phyloP scores from a whole-genome alignment of 2,888 invertebrate species.

The Apotomis capreana region DNA sequence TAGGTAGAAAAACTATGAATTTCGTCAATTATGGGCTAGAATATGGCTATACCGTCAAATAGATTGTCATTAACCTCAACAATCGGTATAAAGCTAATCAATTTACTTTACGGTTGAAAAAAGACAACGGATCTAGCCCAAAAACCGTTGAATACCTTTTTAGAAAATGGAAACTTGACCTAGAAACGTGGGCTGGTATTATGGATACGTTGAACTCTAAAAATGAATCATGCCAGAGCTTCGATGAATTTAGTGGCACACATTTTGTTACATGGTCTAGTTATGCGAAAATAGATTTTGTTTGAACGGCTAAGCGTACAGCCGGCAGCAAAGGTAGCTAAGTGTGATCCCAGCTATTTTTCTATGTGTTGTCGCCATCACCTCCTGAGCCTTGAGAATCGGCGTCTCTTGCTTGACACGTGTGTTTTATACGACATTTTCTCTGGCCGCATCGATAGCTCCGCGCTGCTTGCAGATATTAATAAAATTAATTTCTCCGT shows the following conservation, averaged over 20 bases:
- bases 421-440: no score
- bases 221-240: conserved; percentile 37
- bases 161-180: conserved; percentile 41
- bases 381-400: no score
- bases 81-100: conserved; percentile 27
- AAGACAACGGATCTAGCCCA: conserved; percentile 26
- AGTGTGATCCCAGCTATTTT: no score
- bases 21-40: no score
- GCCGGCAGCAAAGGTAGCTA: no score
- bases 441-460: no score
- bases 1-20: no score
- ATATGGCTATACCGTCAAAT: background rate
- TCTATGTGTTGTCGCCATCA: no score
- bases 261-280: conserved; percentile 37
- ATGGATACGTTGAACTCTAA: conserved; percentile 39
- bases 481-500: no score
- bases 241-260: conserved; percentile 35
- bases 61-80: conserved; percentile 7
- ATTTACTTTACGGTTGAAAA: conserved; percentile 30
- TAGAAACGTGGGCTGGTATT: conserved; percentile 37
- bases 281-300: conserved; percentile 32
- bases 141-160: conserved; percentile 34
- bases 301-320: conserved; percentile 1
- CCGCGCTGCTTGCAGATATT: no score
- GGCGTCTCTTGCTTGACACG: no score